phyloP scores from a whole-genome alignment of 2,113 vertebrate genomes.

The Anolis carolinensis region DNA sequence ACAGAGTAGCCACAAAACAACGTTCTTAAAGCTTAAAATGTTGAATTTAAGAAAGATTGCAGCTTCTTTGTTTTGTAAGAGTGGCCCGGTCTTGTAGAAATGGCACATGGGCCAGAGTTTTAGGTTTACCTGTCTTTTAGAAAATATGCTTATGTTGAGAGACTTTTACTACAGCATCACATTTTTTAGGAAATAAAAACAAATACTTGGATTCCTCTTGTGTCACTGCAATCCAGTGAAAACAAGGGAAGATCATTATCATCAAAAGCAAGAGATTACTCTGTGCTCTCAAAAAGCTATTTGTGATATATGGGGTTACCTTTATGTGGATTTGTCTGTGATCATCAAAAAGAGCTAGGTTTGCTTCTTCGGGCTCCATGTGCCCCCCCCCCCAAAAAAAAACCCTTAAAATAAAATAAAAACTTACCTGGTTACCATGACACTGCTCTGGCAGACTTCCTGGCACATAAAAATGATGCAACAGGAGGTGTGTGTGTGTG shows the following conservation, averaged over 20 bases:
- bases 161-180: neutral
- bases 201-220: neutral
- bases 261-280: neutral
- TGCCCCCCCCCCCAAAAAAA: too few relatives aligned
- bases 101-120: constrained; percentile 4
- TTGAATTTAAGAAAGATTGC: constrained; percentile 33
- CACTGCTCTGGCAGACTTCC: too few relatives aligned
- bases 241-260: neutral
- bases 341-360: neutral
- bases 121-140: neutral
- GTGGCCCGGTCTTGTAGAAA: constrained; percentile 14
- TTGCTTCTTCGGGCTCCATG: neutral
- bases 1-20: constrained; percentile 44
- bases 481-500: too few relatives aligned
- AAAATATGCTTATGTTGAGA: neutral
- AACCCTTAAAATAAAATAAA: too few relatives aligned
- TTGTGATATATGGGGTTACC: neutral
- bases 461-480: too few relatives aligned
- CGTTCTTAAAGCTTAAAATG: constrained; percentile 43
- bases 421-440: too few relatives aligned
- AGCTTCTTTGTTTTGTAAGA: constrained; percentile 38
- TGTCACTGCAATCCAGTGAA: neutral
- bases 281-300: neutral
- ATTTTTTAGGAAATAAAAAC: neutral
- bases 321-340: neutral